Conservation (phyloP, 1,140 invertebrate species). For the Palaemon carinicauda region DNA sequence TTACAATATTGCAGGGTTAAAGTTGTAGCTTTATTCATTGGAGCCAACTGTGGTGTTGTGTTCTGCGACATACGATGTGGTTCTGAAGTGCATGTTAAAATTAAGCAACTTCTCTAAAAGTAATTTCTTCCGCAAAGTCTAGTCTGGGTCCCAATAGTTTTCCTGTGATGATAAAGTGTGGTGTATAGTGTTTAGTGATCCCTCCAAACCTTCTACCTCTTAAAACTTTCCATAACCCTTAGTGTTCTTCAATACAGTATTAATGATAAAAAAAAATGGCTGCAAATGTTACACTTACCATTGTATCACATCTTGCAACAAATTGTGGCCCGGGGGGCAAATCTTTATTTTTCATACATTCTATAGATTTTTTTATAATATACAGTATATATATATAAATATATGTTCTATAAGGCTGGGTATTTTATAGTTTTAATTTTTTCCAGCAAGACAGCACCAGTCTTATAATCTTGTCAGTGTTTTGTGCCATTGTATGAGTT, state of each 20-base stretch:
- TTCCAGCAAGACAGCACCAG: constrained; percentile 42
- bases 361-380: background rate
- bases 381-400: background rate
- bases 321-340: background rate
- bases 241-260: constrained; percentile 17
- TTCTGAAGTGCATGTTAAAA: no score
- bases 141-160: background rate
- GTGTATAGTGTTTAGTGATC: background rate
- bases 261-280: background rate
- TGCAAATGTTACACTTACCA: background rate
- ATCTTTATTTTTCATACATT: background rate
- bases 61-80: no score
- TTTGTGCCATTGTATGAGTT: constrained; percentile 47
- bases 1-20: no score
- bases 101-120: background rate
- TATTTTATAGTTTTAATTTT: background rate
- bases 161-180: background rate
- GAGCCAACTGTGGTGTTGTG: no score
- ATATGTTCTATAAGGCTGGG: background rate
- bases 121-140: background rate
- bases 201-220: constrained; percentile 25
- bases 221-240: background rate
- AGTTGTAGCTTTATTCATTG: no score
- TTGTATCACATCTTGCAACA: background rate
- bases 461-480: constrained; percentile 39